Percentiles rank a stretch among this genome's conserved stretches.
Evolutionary conservation across 2,797 vertebrate species (phyloP).

Genomic region (Melopsittacus undulatus): DNA sequence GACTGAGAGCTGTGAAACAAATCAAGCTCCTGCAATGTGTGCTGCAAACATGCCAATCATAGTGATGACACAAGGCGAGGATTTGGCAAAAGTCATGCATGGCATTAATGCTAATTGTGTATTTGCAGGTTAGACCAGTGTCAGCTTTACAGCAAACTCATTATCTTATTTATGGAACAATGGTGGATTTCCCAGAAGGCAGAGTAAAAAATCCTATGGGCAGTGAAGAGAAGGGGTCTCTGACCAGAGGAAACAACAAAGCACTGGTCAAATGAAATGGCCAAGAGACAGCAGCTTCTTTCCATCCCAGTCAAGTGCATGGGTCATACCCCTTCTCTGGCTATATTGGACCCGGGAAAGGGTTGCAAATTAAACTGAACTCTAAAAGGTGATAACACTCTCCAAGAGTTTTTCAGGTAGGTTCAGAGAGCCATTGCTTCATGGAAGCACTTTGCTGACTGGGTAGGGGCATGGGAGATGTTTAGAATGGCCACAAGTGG

Average conservation of each 20-base stretch:
- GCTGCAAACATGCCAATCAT: conserved; percentile 82
- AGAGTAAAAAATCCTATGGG: neutral
- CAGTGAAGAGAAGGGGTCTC: neutral
- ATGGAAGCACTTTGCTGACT: neutral
- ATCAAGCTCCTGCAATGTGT: conserved; percentile 80
- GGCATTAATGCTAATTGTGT: conserved; percentile 77
- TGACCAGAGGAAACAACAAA: neutral
- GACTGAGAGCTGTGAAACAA: conserved; percentile 70
- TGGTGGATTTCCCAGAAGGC: conserved; percentile 29
- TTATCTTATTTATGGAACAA: conserved; percentile 25
- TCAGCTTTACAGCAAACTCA: conserved; percentile 31
- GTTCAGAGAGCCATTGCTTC: neutral
- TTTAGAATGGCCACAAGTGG: neutral
- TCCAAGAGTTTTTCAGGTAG: neutral
- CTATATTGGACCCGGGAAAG: neutral
- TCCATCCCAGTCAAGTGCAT: neutral
- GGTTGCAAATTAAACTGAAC: neutral
- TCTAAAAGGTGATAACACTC: neutral
- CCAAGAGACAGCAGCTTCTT: neutral
- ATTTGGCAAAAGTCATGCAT: conserved; percentile 67
- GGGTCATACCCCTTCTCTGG: neutral
- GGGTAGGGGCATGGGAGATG: rapidly evolving
- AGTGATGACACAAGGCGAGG: conserved; percentile 73
- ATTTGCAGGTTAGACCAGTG: conserved; percentile 51
- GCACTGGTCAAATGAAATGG: neutral